Evolutionary conservation across 2,797 vertebrate genomes (phyloP).

Genomic region (Benthosema pterotum): DNA sequence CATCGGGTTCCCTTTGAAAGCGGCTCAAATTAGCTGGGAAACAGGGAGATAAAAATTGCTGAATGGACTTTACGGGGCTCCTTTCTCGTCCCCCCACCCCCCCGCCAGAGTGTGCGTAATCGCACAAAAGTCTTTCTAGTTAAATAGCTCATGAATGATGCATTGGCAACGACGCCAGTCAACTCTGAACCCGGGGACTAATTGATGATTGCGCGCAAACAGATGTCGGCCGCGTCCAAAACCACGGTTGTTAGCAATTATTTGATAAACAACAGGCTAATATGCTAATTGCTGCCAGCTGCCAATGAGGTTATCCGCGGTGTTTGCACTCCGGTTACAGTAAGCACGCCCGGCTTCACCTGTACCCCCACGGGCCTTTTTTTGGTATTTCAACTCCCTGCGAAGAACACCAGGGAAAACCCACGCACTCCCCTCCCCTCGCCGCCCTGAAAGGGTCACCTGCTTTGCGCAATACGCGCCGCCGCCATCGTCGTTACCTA

Average conservation of each 20-base stretch:
- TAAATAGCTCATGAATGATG: conserved; percentile 78
- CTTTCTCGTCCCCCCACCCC: conserved; percentile 46
- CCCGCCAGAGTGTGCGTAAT: conserved; percentile 55
- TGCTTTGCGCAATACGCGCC: conserved; percentile 54
- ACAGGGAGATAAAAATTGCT: conserved; percentile 50
- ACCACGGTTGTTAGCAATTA: conserved; percentile 76
- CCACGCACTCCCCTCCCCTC: conserved; percentile 21
- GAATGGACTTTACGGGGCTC: conserved; percentile 57
- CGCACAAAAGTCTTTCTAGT: conserved; percentile 50
- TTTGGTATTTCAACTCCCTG: conserved; percentile 14
- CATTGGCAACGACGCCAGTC: conserved; percentile 67
- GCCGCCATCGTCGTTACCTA: no score
- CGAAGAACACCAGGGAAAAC: conserved; percentile 31
- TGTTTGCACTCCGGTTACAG: conserved; percentile 75
- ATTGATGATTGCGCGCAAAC: conserved; percentile 75
- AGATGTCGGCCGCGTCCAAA: conserved; percentile 74
- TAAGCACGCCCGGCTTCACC: conserved; percentile 73
- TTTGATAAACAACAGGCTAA: conserved; percentile 82
- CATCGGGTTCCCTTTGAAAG: conserved; percentile 69
- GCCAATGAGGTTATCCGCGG: conserved; percentile 61
- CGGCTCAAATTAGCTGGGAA: conserved; percentile 58
- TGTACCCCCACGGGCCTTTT: conserved; percentile 47
- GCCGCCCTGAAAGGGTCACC: conserved; percentile 48
- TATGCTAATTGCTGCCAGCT: conserved; percentile 80
- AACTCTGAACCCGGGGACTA: conserved; percentile 74